Conservation (phyloP, 2,113 vertebrate genomes). For the Megatriorchis doriae region DNA sequence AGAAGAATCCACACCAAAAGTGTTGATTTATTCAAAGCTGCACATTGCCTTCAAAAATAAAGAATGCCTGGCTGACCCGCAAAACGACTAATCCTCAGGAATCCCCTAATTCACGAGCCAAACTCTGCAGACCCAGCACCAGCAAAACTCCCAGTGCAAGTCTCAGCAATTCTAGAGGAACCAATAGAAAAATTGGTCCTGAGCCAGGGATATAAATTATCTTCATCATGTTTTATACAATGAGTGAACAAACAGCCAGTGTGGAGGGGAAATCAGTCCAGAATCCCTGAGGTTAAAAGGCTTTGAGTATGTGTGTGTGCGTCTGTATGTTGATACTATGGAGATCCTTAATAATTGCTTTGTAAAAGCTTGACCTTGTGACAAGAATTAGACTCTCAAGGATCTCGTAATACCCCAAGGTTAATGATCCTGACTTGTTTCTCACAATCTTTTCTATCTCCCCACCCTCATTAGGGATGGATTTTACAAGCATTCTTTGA, state of each 20-base stretch:
- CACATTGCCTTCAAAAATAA: background rate
- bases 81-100: background rate
- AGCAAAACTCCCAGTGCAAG: background rate
- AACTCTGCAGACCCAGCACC: background rate
- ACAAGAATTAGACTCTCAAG: conserved; percentile 22
- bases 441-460: conserved; percentile 41
- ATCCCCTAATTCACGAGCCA: background rate
- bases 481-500: conserved; percentile 67
- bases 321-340: background rate
- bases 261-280: background rate
- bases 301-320: background rate
- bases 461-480: conserved; percentile 70
- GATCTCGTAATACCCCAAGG: background rate
- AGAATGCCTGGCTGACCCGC: background rate
- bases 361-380: conserved; percentile 56
- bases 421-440: conserved; percentile 27
- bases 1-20: background rate
- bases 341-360: conserved; percentile 15
- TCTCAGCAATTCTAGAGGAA: background rate
- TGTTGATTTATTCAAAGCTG: background rate
- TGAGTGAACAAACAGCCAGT: background rate
- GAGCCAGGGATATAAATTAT: background rate
- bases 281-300: background rate
- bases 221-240: background rate
- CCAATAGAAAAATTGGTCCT: background rate